phyloP scores from a whole-genome alignment of 2,888 invertebrate species.

The Lasioglossum calceatum region DNA sequence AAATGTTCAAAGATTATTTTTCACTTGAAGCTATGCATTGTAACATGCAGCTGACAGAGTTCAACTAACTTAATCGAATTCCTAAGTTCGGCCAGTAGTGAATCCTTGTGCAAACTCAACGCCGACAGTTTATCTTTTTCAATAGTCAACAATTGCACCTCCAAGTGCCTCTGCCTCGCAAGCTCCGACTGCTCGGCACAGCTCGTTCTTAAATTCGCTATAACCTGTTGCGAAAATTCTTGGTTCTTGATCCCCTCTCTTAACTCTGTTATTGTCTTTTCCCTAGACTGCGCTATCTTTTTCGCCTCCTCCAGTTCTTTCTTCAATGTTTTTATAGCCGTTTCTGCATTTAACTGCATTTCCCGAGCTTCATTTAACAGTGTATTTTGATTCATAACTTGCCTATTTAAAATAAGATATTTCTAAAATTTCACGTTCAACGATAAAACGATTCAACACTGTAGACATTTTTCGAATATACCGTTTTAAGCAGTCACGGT shows the following conservation, averaged over 20 bases:
- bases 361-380: constrained; percentile 64
- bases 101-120: constrained; percentile 73
- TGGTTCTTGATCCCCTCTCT: constrained; percentile 54
- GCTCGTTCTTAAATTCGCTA: constrained; percentile 63
- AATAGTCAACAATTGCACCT: constrained; percentile 70
- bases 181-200: constrained; percentile 71
- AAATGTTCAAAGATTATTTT: constrained; percentile 19
- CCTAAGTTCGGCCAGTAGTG: constrained; percentile 67
- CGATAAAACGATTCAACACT: neutral
- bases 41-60: constrained; percentile 5
- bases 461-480: constrained; percentile 47
- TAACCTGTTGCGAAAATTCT: constrained; percentile 62
- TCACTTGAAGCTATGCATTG: neutral
- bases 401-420: constrained; percentile 59
- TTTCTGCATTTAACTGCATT: constrained; percentile 48
- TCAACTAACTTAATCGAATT: constrained; percentile 72
- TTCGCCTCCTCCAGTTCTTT: constrained; percentile 52
- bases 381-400: constrained; percentile 63
- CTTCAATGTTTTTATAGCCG: constrained; percentile 39
- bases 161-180: constrained; percentile 68
- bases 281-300: constrained; percentile 48
- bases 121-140: constrained; percentile 75
- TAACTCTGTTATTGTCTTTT: constrained; percentile 61
- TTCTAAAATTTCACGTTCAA: neutral
- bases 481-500: constrained; percentile 72